Evolutionary conservation across 2,888 invertebrate genomes (phyloP).

Genomic region (Bibio marci): DNA sequence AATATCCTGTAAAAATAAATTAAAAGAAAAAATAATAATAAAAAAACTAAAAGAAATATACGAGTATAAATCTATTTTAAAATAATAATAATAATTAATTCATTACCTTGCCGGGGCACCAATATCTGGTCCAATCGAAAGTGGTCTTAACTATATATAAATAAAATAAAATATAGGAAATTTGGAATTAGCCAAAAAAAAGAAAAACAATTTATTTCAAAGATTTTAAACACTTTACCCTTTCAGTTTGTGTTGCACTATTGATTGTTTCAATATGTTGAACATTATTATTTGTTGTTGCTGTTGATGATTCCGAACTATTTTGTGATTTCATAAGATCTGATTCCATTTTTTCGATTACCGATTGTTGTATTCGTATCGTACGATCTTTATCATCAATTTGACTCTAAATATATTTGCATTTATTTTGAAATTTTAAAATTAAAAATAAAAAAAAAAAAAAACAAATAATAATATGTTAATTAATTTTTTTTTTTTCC

Average conservation of each 20-base stretch:
- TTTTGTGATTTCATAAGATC: slow-evolving; percentile 17
- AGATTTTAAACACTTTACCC: too few relatives aligned
- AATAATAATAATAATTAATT: background rate
- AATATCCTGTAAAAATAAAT: background rate
- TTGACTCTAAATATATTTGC: slow-evolving; percentile 41
- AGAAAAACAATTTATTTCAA: background rate
- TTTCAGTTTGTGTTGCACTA: slow-evolving; percentile 74
- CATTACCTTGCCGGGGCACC: slow-evolving; percentile 29
- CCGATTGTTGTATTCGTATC: slow-evolving; percentile 62
- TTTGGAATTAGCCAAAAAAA: background rate
- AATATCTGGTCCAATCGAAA: slow-evolving; percentile 28
- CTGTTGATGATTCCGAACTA: slow-evolving; percentile 15
- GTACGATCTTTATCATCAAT: slow-evolving; percentile 72
- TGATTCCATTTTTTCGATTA: slow-evolving; percentile 41
- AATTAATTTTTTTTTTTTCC: too few relatives aligned
- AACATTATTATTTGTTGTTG: slow-evolving; percentile 25
- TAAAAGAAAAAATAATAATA: background rate
- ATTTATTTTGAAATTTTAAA: too few relatives aligned
- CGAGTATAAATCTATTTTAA: too few relatives aligned
- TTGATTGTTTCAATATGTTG: slow-evolving; percentile 43
- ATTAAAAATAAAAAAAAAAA: background rate
- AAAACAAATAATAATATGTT: background rate
- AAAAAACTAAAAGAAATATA: too few relatives aligned
- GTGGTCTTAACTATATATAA: slow-evolving; percentile 28
- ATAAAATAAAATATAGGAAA: too few relatives aligned